These are phyloP conservation scores for Drosophila santomea DNA, from an alignment of 1,140 invertebrate species.

Conservation along the genomic window DNA sequence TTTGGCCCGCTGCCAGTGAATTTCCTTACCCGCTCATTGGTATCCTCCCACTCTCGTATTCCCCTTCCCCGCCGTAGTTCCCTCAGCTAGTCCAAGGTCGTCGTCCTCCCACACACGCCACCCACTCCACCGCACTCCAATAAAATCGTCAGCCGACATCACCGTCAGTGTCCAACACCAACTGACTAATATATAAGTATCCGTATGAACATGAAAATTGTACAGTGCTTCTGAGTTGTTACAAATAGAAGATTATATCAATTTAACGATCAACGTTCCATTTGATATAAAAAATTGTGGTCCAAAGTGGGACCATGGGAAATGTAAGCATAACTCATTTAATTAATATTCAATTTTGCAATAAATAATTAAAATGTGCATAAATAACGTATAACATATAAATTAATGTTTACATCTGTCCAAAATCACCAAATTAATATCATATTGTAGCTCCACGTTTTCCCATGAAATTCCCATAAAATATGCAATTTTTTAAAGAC, in stretches of 20 bases:
- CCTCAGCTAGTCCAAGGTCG: conserved; percentile 60
- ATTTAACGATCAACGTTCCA: background rate
- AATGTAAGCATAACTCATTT: background rate
- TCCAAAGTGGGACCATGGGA: background rate
- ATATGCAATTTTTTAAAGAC: conserved; percentile 6
- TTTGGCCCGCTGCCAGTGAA: conserved; percentile 31
- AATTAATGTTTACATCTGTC: conserved; percentile 13
- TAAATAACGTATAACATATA: conserved; percentile 9
- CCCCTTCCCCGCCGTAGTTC: background rate
- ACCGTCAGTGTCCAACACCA: conserved; percentile 5
- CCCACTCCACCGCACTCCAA: conserved; percentile 1
- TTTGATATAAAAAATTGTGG: background rate
- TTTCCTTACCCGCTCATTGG: conserved; percentile 8
- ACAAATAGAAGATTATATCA: background rate
- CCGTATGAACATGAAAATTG: background rate
- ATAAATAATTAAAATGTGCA: conserved; percentile 1
- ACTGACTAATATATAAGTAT: conserved; percentile 1
- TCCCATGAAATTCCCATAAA: conserved; percentile 4
- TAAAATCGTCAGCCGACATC: conserved; percentile 25
- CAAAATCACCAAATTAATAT: conserved; percentile 12
- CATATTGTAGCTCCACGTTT: conserved; percentile 1
- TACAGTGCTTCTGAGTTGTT: conserved; percentile 14
- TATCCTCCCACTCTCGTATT: background rate
- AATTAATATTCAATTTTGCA: background rate
- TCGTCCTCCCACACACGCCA: conserved; percentile 63